Evolutionary conservation across 2,888 invertebrate genomes (phyloP), one percentile per base, ranked within the genome.

Genomic region (Luperina testacea): DNA sequence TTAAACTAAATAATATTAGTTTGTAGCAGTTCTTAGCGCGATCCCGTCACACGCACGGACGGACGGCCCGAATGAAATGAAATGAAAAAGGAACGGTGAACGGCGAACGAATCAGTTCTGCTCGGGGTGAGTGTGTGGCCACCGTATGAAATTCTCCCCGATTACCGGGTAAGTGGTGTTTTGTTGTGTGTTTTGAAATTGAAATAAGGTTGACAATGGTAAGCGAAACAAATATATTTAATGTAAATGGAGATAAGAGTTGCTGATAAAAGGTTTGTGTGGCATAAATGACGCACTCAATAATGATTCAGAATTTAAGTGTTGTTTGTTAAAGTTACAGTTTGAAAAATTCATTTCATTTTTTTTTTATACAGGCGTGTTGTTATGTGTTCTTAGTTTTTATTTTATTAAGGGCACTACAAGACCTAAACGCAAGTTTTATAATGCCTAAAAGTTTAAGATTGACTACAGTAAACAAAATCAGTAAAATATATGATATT

Each of bases 121-220:
- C 90, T 91, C 90, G 93, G 96, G 96, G 96, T 95, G 94, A 88
- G 92, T 92, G 94, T 93, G 94, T 93, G 90, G 90, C 90, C 69
- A 86, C 86, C 57, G 64, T 51, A n/a, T 15, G 72, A 73, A 77
- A 80, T 81, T 90, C 84, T 87, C 90, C 94, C 89, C 6, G 57
- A 72, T 84, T 90, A 81, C 32, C 15, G 91, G 92, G 90, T 89
- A 65, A 81, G 9, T 15, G 5, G 59, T 59, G 27, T 59, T 38
- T 38, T 17, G 9, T n/a, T 74, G 8, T 32, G 84, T 75, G 75
- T 80, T 74, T 74, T 61, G 4, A 20, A 9, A 61, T 45, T 73
- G 0, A 51, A 74, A 32, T 74, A 17, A 71, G 6, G 9, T 15
- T 45, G 59, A 20, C 17, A 24, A 38, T 68, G 15, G 27, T 67